Evolutionary conservation across 2,888 invertebrate genomes (phyloP), one percentile per base, ranked within the genome.

Genomic region (Agriopis leucophaearia): DNA sequence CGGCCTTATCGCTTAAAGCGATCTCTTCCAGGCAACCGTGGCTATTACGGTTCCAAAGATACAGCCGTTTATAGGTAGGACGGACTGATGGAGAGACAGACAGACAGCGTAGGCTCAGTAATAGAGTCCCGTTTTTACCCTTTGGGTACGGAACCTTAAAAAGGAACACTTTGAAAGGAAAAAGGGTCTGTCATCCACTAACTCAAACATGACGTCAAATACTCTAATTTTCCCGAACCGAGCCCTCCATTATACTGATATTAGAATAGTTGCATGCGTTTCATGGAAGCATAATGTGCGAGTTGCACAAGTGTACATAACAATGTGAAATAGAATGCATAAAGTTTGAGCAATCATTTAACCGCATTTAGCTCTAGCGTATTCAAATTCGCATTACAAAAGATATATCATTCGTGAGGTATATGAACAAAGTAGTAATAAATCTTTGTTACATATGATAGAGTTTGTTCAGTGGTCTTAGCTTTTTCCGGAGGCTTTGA

Each of bases 261-360:
- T 72, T 71, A 65, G 64, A 69, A 70, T 65, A 71, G 54, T 70
- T 67, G 71, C 71, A 70, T 64, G 72, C 69, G 70, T 69, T 64
- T 57, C 57, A 70, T 42, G 59, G 62, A 65, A 67, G 57, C 70
- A 69, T 69, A 64, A 70, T 66, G 70, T 69, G 64, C 36, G 42
- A 27, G 61, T 74, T 73, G 62, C 73, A 64, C 70, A 70, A 74
- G 63, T 36, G 58, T 66, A 74, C 71, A 74, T 73, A 74, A 71
- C 71, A 67, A 61, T 71, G 62, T 66, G 55, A 52, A 66, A 48
- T 51, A 45, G 35, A 55, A 66, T 70, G 69, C 62, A 58, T 67
- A 65, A 63, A 70, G 60, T 70, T 69, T 56, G 55, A 64, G 60
- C 64, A 60, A 64, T 56, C 55, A 60, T 64, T 69, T 56, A 61